These are phyloP conservation scores for Eulemur albifrons DNA, from an alignment of 2,797 vertebrate species.

Conservation along the genomic window DNA sequence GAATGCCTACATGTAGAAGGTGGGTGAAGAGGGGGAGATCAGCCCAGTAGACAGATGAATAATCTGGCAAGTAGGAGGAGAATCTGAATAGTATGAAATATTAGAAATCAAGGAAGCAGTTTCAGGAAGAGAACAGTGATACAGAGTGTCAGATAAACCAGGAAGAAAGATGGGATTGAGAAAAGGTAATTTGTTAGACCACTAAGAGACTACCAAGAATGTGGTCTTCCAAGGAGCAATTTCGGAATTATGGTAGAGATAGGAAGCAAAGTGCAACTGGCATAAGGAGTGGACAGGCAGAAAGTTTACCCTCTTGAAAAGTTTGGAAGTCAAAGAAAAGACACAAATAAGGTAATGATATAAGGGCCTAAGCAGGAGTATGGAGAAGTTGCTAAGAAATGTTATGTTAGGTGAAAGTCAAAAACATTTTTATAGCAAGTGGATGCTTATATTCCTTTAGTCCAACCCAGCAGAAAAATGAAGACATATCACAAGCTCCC, in stretches of 20 bases:
- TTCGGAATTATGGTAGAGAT: neutral
- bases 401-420: neutral
- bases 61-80: neutral
- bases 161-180: neutral
- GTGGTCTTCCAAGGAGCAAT: neutral
- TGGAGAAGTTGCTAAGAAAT: neutral
- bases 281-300: neutral
- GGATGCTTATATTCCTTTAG: neutral
- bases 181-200: neutral
- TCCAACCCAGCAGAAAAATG: neutral
- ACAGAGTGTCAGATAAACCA: neutral
- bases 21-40: neutral
- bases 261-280: neutral
- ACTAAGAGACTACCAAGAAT: neutral
- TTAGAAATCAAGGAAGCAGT: neutral
- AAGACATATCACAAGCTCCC: neutral
- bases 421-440: neutral
- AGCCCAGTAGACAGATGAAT: neutral
- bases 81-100: neutral
- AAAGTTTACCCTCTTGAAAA: neutral
- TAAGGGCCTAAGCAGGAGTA: neutral
- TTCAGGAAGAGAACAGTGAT: neutral
- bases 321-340: neutral
- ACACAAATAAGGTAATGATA: neutral
- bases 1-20: neutral